These are phyloP conservation scores for Drosophila bocki DNA, from an alignment of 1,140 invertebrate genomes.

Conservation along the genomic window DNA sequence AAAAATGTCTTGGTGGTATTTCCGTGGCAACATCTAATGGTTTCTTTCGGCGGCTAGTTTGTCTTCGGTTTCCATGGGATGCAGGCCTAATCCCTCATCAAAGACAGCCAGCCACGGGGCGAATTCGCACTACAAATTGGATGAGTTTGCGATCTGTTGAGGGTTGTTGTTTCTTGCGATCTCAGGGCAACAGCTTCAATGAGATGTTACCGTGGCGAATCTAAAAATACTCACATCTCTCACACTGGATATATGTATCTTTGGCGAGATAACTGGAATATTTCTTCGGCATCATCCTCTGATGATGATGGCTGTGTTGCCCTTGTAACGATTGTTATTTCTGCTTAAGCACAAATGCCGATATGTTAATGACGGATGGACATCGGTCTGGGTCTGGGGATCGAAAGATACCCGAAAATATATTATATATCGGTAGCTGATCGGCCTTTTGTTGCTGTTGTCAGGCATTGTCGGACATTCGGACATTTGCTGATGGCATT, in stretches of 20 bases:
- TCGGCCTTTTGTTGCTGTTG: slow-evolving; percentile 52
- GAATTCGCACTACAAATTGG: slow-evolving; percentile 51
- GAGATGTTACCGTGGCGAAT: slow-evolving; percentile 65
- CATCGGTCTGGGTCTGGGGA: slow-evolving; percentile 25
- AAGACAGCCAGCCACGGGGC: slow-evolving; percentile 41
- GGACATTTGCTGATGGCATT: slow-evolving; percentile 66
- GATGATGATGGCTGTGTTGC: slow-evolving; percentile 34
- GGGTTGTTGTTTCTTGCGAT: slow-evolving; percentile 62
- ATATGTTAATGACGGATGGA: slow-evolving; percentile 76
- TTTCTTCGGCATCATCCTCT: slow-evolving; percentile 30
- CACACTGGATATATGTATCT: slow-evolving; percentile 24
- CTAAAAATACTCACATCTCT: slow-evolving; percentile 47
- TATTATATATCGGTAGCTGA: slow-evolving; percentile 57
- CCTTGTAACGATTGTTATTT: slow-evolving; percentile 75
- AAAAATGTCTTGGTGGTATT: slow-evolving; percentile 32
- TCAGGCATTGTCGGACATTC: slow-evolving; percentile 28
- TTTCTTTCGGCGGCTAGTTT: slow-evolving; percentile 10
- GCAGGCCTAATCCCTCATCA: slow-evolving; percentile 58
- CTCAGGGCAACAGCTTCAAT: slow-evolving; percentile 41
- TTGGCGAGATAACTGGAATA: slow-evolving; percentile 55
- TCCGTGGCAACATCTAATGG: slow-evolving; percentile 36
- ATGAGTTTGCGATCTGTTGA: slow-evolving; percentile 40
- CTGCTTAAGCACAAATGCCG: slow-evolving; percentile 33
- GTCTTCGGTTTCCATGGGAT: slow-evolving; percentile 19
- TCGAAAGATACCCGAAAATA: slow-evolving; percentile 14